A percentile compares a stretch with the other conserved stretches of the same genome.
phyloP scores from a whole-genome alignment of 2,113 vertebrate species.

The Malurus melanocephalus region DNA sequence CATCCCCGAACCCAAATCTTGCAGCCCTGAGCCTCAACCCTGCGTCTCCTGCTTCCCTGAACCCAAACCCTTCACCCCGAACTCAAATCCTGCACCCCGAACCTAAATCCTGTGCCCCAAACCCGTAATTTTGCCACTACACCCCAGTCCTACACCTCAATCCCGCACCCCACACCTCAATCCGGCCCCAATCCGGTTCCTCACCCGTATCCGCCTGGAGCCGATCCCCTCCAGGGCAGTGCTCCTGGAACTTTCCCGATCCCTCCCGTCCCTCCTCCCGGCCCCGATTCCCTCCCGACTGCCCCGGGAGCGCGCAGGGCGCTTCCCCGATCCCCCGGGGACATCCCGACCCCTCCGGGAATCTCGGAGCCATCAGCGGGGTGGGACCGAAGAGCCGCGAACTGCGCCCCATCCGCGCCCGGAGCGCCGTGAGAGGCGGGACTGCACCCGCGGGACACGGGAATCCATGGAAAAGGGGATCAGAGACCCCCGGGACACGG shows the following conservation, averaged over 20 bases:
- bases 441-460: not conserved
- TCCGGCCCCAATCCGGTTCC: not conserved
- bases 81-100: no score
- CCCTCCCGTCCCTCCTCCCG: not conserved
- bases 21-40: no score
- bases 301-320: not conserved
- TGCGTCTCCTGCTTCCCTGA: no score
- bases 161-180: not conserved
- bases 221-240: not conserved
- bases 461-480: not conserved
- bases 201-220: fast-evolving
- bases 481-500: not conserved
- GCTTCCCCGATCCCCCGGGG: not conserved
- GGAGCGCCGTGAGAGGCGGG: no score
- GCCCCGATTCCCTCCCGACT: fast-evolving
- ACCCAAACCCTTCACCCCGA: no score
- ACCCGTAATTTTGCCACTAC: not conserved
- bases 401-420: not conserved
- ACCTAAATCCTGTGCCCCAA: no score
- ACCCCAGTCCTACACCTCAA: not conserved
- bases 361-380: not conserved
- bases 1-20: no score
- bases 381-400: not conserved
- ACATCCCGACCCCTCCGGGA: no score
- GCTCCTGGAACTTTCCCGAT: not conserved